Base-by-base conservation (phyloP, 2,888 invertebrate species). In the Caenorhabditis afra region DNA sequence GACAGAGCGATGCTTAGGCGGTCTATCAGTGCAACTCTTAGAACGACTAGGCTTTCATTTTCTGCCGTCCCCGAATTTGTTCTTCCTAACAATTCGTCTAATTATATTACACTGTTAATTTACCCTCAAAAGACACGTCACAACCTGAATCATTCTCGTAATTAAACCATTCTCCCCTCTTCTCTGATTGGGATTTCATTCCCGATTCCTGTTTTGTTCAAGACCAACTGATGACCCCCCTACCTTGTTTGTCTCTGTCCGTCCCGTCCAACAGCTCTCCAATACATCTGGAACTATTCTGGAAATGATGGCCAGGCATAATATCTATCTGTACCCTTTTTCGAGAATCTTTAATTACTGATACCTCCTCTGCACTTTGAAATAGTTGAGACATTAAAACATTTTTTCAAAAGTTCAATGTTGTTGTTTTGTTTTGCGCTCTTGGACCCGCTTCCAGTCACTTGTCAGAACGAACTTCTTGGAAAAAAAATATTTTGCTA, bases 141-240 rank as follows among this genome's bases (percentile, higher is more conserved):
- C 71, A 71, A 64, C 71, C 64, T 71, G 71, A 71, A 71, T 47
- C 71, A 71, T 71, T 64, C 64, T 71, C 64, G 75, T 75, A 75
- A 75, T 75, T 75, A 75, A 75, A 75, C 75, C 75, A 61, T 67
- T 59, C 73, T 59, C 55, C 57, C 39, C 50, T 53, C 57, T 57
- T 62, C 68, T 7, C 29, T 52, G 70, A 3, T 29, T 29, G 29
- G 29, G 29, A 29, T 29, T 23, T 61, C 61, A 45, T 52, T 39
- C 11, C 50, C 39, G 47, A 64, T 64, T 64, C 57, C 64, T 62
- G 37, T 50, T 57, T 49, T 44, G 59, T 29, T 61, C 44, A 29
- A 29, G 64, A 71, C 71, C 71, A 71, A 71, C 71, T 71, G 71
- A 71, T 71, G 71, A 71, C 50, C 57, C 45, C 41, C 64, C 41